phyloP scores from a whole-genome alignment of 2,888 invertebrate genomes.

The Pammene aurita region DNA sequence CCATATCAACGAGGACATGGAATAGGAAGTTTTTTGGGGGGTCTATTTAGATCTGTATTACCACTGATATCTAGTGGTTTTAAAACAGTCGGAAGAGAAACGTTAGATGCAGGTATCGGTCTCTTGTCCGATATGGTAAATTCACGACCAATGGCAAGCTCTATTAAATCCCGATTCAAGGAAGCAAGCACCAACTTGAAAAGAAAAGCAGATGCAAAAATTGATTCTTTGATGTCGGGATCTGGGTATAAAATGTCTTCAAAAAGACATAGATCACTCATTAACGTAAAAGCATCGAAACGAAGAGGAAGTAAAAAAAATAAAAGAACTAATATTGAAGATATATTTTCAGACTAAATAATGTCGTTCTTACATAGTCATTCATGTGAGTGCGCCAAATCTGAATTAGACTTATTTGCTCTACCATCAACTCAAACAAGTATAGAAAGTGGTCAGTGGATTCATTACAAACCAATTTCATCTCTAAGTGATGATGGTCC shows the following conservation, averaged over 20 bases:
- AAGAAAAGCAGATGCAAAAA: constrained; percentile 46
- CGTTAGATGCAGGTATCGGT: constrained; percentile 42
- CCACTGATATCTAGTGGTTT: constrained; percentile 48
- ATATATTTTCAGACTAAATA: constrained; percentile 45
- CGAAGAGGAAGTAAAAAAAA: constrained; percentile 20
- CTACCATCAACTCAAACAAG: too few species aligned
- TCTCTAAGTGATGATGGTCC: constrained; percentile 51
- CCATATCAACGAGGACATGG: constrained; percentile 46
- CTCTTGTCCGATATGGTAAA: constrained; percentile 43
- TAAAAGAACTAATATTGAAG: constrained; percentile 24
- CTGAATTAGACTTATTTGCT: too few species aligned
- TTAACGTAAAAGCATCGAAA: constrained; percentile 1
- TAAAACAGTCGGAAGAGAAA: constrained; percentile 47
- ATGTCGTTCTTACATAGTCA: constrained; percentile 50
- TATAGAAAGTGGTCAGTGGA: constrained; percentile 41
- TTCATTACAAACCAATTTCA: constrained; percentile 30
- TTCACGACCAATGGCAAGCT: constrained; percentile 39
- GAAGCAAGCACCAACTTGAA: constrained; percentile 44
- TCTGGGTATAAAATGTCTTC: constrained; percentile 46
- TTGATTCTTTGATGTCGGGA: constrained; percentile 45
- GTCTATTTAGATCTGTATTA: constrained; percentile 48
- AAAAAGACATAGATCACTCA: constrained; percentile 13
- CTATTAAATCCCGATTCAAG: constrained; percentile 42
- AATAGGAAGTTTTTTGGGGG: constrained; percentile 47
- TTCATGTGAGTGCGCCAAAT: too few species aligned